These are phyloP conservation scores for Melanchra persicariae DNA, from an alignment of 2,888 invertebrate species.

Conservation along the genomic window DNA sequence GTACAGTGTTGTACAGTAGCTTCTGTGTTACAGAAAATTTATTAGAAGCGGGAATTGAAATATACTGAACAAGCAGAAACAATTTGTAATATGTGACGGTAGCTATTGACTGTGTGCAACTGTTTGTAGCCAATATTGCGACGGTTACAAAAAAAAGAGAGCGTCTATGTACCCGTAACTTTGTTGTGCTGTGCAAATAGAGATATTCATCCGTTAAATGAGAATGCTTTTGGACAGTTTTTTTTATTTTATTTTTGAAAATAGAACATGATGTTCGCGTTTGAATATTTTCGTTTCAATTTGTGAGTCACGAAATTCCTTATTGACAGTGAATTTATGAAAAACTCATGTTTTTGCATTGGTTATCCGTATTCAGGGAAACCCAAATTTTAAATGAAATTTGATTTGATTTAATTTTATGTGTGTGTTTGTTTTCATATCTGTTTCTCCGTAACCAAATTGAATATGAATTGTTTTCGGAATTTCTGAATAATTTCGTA, in stretches of 20 bases:
- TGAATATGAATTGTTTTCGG: neutral
- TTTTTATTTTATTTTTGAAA: neutral
- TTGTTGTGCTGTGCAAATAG: slow-evolving; percentile 10
- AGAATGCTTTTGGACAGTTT: neutral
- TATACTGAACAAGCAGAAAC: slow-evolving; percentile 37
- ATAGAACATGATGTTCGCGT: neutral
- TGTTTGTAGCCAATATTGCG: slow-evolving; percentile 32
- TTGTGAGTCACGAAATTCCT: neutral
- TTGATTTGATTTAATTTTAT: neutral
- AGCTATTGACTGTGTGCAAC: slow-evolving; percentile 22
- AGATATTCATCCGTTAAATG: neutral
- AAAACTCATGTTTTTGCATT: neutral
- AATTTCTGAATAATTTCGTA: neutral
- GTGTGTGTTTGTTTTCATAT: neutral
- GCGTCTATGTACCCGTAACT: neutral
- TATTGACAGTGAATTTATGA: neutral
- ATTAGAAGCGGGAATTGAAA: slow-evolving; percentile 27
- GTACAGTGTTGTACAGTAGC: neutral
- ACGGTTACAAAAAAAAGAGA: slow-evolving; percentile 22
- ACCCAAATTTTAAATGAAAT: neutral
- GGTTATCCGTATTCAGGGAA: neutral
- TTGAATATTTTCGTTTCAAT: neutral
- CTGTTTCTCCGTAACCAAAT: neutral
- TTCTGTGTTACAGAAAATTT: neutral
- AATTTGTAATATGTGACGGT: slow-evolving; percentile 31